Evolutionary conservation across 2,113 vertebrate species (phyloP).

Genomic region (Colinus virginianus): DNA sequence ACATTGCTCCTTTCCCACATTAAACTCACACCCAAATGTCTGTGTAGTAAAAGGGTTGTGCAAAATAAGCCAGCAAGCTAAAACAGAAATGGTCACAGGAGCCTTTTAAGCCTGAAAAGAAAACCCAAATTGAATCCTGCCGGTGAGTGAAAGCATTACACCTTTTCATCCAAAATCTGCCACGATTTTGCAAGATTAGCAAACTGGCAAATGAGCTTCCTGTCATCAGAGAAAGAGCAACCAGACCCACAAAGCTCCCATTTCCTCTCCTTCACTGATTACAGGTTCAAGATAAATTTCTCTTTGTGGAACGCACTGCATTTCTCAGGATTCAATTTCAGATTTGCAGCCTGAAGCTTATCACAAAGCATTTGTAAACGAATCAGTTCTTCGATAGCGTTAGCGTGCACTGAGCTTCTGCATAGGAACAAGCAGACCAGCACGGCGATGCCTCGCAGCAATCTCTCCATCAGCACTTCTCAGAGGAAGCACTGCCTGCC

Average conservation of each 20-base stretch:
- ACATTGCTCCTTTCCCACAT: not conserved
- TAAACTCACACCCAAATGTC: not conserved
- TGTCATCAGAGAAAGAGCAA: not conserved
- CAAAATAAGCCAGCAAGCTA: not conserved
- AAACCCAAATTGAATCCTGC: not conserved
- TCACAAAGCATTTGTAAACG: not conserved
- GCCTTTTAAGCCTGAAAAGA: not conserved
- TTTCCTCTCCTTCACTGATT: not conserved
- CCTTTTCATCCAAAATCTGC: not conserved
- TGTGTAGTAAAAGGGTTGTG: not conserved
- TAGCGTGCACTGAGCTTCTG: accelerated
- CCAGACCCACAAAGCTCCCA: not conserved
- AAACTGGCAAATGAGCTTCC: not conserved
- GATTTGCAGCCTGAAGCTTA: not conserved
- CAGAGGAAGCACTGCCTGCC: not conserved
- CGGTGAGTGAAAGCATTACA: not conserved
- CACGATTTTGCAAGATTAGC: not conserved
- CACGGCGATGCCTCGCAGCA: not conserved
- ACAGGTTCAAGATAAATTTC: not conserved
- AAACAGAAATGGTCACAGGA: not conserved
- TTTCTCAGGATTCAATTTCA: not conserved
- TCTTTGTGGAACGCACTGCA: not conserved
- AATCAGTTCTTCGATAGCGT: not conserved
- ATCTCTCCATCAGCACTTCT: not conserved
- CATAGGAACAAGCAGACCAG: not conserved